A percentile compares a stretch with the other conserved stretches of the same genome.
phyloP scores from a whole-genome alignment of 2,888 invertebrate species.

The Prosopocoilus inquinatus region DNA sequence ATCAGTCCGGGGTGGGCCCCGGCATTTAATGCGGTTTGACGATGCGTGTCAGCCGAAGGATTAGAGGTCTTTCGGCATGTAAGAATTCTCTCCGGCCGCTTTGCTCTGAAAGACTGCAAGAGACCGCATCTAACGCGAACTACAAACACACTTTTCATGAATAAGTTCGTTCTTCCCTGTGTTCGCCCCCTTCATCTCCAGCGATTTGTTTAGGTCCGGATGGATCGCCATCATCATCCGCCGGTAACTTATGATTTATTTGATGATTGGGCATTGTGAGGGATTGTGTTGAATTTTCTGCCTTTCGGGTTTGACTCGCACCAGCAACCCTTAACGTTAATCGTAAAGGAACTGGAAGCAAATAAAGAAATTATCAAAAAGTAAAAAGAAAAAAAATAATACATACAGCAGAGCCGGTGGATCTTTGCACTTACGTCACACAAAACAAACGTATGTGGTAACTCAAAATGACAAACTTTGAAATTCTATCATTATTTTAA shows the following conservation, averaged over 20 bases:
- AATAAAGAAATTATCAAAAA: too few species aligned
- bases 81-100: constrained; percentile 19
- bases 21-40: constrained; percentile 27
- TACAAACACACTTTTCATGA: constrained; percentile 26
- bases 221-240: too few species aligned
- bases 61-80: constrained; percentile 29
- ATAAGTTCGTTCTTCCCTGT: background rate
- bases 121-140: constrained; percentile 33
- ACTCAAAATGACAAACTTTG: too few species aligned
- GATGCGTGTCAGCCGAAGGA: constrained; percentile 28
- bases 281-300: background rate
- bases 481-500: too few species aligned
- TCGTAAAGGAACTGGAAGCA: too few species aligned
- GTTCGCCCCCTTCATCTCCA: constrained; percentile 7
- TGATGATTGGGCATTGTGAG: background rate
- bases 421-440: too few species aligned
- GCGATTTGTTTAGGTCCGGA: constrained; percentile 6
- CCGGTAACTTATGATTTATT: too few species aligned
- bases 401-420: too few species aligned
- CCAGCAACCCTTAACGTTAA: too few species aligned
- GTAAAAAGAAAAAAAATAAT: too few species aligned
- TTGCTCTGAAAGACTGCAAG: constrained; percentile 27
- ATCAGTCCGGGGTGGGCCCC: constrained; percentile 21
- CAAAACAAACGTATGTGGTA: too few species aligned
- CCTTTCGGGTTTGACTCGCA: background rate